Evolutionary conservation across 2,797 vertebrate species (phyloP), one percentile per base, ranked within the genome.

Genomic region (Pampus argenteus): DNA sequence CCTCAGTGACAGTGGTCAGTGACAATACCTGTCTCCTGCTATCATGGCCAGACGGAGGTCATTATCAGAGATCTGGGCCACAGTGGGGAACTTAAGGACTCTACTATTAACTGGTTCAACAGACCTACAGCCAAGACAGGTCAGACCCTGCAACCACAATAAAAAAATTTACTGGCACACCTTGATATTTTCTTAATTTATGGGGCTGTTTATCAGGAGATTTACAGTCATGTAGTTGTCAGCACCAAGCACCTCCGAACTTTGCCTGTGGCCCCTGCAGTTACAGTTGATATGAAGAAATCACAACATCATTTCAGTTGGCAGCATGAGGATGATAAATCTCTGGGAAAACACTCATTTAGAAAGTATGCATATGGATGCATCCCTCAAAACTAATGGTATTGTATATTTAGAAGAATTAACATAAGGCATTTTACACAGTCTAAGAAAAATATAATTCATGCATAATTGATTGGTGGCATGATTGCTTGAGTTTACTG

Each of bases 401-500:
- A 82, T 86, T 84, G 86, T 91, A 89, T 88, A 91, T 84, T 91
- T 90, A 79, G 87, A 81, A 84, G 86, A 92, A 91, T 93, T 93
- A 93, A 89, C 91, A 88, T 85, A 86, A 87, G 81, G 91, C 85
- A 91, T 93, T 94, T 93, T 88, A 90, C 88, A 82, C 89, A 77
- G 85, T 86, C 89, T 72, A 90, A 89, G 89, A 90, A 94, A 94
- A 93, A 89, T 92, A 92, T 92, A 92, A 94, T 88, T 93, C 92
- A 93, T 94, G 81, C 92, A 95, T 94, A 94, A 94, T 95, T 95
- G 92, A 94, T 94, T 91, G 88, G 85, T 18, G 66, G 86, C 86
- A 88, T 93, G 93, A 94, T 95, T 95, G 93, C 91, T 70, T 77
- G 84, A 92, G 91, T 94, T 95, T 94, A 93, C 88, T 92, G 92